Percentiles rank a stretch among this genome's conserved stretches.
phyloP scores from a whole-genome alignment of 2,797 vertebrate genomes.

The Orientallactaga sibirica region DNA sequence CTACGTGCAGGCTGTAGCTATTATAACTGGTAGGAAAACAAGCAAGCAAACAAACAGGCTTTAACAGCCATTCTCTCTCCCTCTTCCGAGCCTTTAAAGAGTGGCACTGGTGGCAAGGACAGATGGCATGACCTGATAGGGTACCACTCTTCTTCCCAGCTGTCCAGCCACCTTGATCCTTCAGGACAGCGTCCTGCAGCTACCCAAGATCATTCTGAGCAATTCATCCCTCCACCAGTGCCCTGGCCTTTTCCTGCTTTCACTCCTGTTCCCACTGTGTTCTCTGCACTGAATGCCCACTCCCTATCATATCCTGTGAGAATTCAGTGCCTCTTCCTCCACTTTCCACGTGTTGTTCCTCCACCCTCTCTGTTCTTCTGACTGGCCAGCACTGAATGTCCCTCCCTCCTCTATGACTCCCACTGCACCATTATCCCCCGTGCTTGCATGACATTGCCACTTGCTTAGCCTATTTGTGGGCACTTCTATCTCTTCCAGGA shows the following conservation, averaged over 20 bases:
- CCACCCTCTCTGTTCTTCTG: neutral
- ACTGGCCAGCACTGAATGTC: accelerated
- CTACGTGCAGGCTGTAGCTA: neutral
- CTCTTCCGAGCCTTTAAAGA: neutral
- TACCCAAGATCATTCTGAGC: neutral
- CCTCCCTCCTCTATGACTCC: neutral
- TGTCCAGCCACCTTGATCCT: neutral
- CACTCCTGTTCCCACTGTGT: neutral
- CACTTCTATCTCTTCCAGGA: neutral
- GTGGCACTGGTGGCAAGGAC: neutral
- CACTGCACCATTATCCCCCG: neutral
- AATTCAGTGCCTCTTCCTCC: neutral
- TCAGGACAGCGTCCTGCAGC: neutral
- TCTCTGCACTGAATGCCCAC: neutral
- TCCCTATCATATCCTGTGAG: neutral
- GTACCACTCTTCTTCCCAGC: neutral
- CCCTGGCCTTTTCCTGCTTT: neutral
- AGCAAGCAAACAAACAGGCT: neutral
- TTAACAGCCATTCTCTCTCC: neutral
- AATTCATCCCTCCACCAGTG: neutral
- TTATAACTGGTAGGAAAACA: neutral
- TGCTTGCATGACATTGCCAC: neutral
- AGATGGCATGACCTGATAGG: neutral
- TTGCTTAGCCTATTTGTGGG: neutral
- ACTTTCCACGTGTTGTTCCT: neutral